phyloP scores from a whole-genome alignment of 2,797 vertebrate genomes.

The Hafferia zeledoni region DNA sequence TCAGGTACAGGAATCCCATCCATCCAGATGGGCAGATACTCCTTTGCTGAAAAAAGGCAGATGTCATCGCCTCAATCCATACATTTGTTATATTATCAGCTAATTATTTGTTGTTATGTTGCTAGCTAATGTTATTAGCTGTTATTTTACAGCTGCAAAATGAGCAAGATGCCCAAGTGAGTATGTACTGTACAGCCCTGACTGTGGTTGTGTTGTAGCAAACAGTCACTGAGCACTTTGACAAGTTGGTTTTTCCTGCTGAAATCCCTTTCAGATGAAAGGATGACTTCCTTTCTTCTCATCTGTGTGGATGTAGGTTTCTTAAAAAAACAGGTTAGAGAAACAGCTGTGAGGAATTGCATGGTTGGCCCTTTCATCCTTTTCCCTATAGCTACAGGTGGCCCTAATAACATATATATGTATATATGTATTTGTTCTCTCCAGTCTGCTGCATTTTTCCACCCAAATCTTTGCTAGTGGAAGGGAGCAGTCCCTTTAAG shows the following conservation, averaged over 20 bases:
- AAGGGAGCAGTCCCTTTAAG: not conserved
- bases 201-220: not conserved
- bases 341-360: not conserved
- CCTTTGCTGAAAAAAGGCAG: not conserved
- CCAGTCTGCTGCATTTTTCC: not conserved
- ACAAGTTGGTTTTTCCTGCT: not conserved
- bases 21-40: not conserved
- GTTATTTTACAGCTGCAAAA: not conserved
- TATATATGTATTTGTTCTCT: not conserved
- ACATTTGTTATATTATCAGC: not conserved
- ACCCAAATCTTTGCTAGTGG: not conserved
- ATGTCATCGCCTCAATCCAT: fast-evolving
- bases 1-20: not conserved
- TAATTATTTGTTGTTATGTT: not conserved
- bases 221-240: not conserved
- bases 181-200: not conserved
- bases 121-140: not conserved
- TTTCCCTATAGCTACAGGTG: not conserved
- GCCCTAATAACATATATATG: not conserved
- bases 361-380: not conserved
- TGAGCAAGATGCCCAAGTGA: not conserved
- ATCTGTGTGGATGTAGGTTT: not conserved
- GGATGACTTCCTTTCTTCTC: not conserved
- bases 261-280: not conserved
- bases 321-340: not conserved